Evolutionary conservation across 2,113 vertebrate genomes (phyloP), one percentile per base, ranked within the genome.

Genomic region (Dryoscopus gambensis): DNA sequence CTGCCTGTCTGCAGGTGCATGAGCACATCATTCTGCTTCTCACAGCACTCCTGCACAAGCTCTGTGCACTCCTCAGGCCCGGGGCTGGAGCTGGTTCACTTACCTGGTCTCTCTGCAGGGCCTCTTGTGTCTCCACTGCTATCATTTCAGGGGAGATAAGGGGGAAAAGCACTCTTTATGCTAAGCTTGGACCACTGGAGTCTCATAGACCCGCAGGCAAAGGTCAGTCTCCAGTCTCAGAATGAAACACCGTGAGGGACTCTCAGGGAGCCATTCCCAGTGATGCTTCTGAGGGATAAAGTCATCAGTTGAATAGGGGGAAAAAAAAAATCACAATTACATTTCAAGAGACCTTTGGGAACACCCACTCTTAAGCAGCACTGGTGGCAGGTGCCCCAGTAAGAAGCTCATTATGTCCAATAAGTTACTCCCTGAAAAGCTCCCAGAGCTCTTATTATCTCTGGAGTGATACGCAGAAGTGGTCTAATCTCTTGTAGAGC

Each of bases 401-500:
- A 81, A 93, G 59, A 86, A 84, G 90, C 79, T 88, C 64, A 60
- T 95, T 93, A 84, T 46, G 52, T 60, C 88, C 83, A 63, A 27
- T 88, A 90, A 92, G 76, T 91, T 86, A 84, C 40, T 96, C 79
- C 37, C 64, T 88, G 87, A 93, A 90, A 91, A 94, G 93, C 85
- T 95, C 75, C 74, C 55, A 77, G 81, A 83, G 93, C 95, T 86
- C 73, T 93, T 96, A 74, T 81, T 91, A 89, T 67, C 92, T 90
- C 85, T 81, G 46, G 81, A 90, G 84, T 69, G 84, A 88, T 89
- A 90, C 0, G 1, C 55, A 93, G 50, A 96, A 94, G 88, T 88
- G 68, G 75, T 70, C 60, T 90, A 71, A 88, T 90, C 75, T 83
- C 67, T 75, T 31, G 22, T 40, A 88, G 85, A 93, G 88, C 87